Evolutionary conservation across 2,888 invertebrate genomes (phyloP).

Genomic region (Diarsia dahlii): DNA sequence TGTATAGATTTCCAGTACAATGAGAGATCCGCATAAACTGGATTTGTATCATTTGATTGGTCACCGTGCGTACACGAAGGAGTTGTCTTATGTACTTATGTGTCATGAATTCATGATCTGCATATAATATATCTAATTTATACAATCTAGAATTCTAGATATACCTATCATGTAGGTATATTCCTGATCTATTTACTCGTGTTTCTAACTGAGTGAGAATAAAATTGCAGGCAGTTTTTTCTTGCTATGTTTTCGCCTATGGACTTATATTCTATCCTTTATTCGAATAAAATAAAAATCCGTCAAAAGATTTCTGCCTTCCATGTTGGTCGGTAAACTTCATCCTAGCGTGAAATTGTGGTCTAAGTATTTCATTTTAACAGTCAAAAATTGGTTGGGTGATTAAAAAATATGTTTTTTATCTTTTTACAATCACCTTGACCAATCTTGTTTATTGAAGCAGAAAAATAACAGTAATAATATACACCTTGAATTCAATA

Average conservation of each 20-base stretch:
- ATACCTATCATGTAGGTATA: background rate
- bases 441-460: background rate
- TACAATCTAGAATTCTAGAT: background rate
- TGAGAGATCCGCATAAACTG: no score
- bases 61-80: conserved; percentile 13
- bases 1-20: no score
- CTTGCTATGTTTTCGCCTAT: background rate
- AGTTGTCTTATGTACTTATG: conserved; percentile 18
- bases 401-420: background rate
- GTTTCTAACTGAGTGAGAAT: background rate
- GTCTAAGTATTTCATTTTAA: background rate
- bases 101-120: conserved; percentile 20
- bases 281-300: background rate
- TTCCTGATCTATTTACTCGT: background rate
- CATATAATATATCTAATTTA: conserved; percentile 6
- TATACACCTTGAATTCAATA: background rate
- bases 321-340: background rate
- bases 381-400: background rate
- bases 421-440: background rate
- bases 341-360: no score
- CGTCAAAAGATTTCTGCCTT: background rate
- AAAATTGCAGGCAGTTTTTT: background rate
- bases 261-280: background rate
- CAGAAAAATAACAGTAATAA: background rate
- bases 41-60: no score